phyloP scores from a whole-genome alignment of 2,113 vertebrate genomes.

The Sprattus sprattus region DNA sequence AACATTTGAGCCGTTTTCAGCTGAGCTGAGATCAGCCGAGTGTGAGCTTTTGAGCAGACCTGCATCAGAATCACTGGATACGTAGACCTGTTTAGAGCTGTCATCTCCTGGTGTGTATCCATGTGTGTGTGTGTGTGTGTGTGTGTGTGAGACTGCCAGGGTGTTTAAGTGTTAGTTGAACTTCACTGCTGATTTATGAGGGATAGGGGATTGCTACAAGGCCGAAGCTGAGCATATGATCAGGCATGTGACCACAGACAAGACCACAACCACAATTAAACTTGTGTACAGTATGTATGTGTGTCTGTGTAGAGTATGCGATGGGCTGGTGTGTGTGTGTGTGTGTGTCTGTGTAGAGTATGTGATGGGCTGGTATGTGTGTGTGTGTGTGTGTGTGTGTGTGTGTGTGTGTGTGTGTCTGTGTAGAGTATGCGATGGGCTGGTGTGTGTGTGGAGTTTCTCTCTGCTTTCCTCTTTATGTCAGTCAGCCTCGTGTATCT shows the following conservation, averaged over 20 bases:
- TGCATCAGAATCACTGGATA: not conserved
- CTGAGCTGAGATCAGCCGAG: not conserved
- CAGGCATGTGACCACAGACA: not conserved
- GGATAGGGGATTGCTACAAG: not conserved
- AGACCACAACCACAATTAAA: not conserved
- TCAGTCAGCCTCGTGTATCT: not conserved
- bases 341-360: not conserved
- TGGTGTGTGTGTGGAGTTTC: not conserved
- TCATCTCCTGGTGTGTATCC: constrained; percentile 1
- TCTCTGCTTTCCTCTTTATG: not conserved
- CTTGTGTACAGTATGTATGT: not conserved
- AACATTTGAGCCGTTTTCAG: too few species aligned
- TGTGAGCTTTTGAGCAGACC: not conserved
- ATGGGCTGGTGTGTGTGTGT: not conserved
- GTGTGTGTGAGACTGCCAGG: not conserved
- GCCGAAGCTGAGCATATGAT: not conserved
- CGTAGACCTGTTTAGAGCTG: not conserved
- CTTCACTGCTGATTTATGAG: not conserved
- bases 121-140: not conserved
- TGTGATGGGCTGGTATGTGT: not conserved
- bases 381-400: not conserved
- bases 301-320: too few species aligned
- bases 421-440: not conserved
- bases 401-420: not conserved
- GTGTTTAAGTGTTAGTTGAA: not conserved